Base-by-base conservation (phyloP, 2,797 vertebrate genomes). In the Lycodopsis pacificus region DNA sequence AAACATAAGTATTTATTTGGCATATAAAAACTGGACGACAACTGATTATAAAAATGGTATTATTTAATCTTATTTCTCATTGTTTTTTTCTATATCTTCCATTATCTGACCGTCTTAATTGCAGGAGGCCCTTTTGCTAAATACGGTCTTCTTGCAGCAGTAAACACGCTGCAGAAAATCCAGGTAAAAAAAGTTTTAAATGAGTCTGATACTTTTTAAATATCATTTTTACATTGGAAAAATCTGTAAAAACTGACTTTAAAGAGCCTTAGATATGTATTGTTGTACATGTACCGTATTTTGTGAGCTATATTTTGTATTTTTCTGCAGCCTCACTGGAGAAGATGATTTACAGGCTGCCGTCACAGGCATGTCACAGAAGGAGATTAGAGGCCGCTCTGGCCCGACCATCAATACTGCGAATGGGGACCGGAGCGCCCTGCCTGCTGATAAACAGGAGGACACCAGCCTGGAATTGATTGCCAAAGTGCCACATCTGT, bases 351-450 rank as follows among this genome's bases (percentile, higher is more conserved):
- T 77, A 88, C 71, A 64, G 49, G 71, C 81, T 12, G 61, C 75
- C 42, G 62, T 80, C 79, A 30, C 25, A 25, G 63, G 2, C 79
- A 10, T 76, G 82, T 63, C 86, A 83, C 13, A 56, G 40, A 34
- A 34, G 75, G 76, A 88, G 82, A 91, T 90, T 86, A 85, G 72
- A 73, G 3, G 64, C 75, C 48, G 84, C 82, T 80, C 65, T 15
- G 70, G 59, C 67, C 81, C 69, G 1, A 69, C 74, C 83, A 86
- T 90, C 85, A 91, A 84, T 87, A 83, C 78, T 57, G 30, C 63
- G 75, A 81, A 81, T 76, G 73, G 81, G 56, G 53, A 63, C 40
- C 59, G 1, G 49, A 73, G 81, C 54, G 86, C 34, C 54, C 79
- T 67, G 81, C 65, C 87, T 71, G 59, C 70, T 59, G 82, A 79